A percentile compares a stretch with the other conserved stretches of the same genome.
These are phyloP conservation scores for Galagoides demidoff DNA, from an alignment of 2,797 vertebrate species.

Conservation along the genomic window DNA sequence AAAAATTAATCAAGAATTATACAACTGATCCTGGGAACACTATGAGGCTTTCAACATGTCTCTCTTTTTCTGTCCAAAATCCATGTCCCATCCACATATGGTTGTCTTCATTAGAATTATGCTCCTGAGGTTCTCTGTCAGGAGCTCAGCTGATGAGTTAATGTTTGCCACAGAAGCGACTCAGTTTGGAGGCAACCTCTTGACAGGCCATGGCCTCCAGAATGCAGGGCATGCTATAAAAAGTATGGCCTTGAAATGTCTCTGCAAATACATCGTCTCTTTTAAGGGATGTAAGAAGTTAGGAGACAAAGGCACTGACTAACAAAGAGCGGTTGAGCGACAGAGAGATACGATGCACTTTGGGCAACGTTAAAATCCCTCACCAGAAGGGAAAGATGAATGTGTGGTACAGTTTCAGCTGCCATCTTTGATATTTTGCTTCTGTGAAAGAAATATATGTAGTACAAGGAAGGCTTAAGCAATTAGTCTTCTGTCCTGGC, in stretches of 20 bases:
- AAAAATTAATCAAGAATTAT: slow-evolving; percentile 67
- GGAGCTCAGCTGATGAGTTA: neutral
- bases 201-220: neutral
- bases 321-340: neutral
- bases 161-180: neutral
- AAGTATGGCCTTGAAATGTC: neutral
- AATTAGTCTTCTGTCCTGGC: slow-evolving; percentile 31
- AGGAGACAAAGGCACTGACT: neutral
- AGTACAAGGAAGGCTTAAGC: slow-evolving; percentile 7
- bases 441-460: neutral
- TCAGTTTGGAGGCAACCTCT: slow-evolving; percentile 26
- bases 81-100: slow-evolving; percentile 49
- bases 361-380: neutral
- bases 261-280: neutral
- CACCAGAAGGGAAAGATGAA: neutral
- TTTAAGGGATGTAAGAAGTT: neutral
- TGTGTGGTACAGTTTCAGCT: neutral
- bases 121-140: slow-evolving; percentile 21
- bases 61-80: slow-evolving; percentile 44
- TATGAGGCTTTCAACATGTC: slow-evolving; percentile 56
- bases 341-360: neutral
- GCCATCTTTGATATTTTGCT: neutral
- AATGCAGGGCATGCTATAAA: neutral
- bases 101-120: slow-evolving; percentile 27
- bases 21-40: slow-evolving; percentile 39